These are phyloP conservation scores for Oryzias melastigma DNA, from an alignment of 2,113 vertebrate genomes.

Conservation along the genomic window DNA sequence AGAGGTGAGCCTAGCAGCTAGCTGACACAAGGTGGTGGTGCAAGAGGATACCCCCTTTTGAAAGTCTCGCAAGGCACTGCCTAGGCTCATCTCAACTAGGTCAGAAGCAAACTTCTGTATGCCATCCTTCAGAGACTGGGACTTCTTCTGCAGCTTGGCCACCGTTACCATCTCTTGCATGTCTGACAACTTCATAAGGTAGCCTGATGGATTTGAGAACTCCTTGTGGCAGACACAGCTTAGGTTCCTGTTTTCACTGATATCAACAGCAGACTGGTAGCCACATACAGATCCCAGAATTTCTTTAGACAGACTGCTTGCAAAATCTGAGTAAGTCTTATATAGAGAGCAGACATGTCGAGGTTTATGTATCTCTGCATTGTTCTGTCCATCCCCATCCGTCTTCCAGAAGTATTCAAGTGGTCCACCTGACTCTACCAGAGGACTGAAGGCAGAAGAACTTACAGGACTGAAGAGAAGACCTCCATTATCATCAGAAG, in stretches of 20 bases:
- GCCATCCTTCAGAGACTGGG: constrained; percentile 85
- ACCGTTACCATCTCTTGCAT: constrained; percentile 77
- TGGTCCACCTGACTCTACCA: constrained; percentile 78
- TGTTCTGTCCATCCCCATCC: constrained; percentile 52
- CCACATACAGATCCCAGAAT: constrained; percentile 87
- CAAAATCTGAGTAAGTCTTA: constrained; percentile 86
- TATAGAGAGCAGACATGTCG: constrained; percentile 76
- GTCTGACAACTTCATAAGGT: constrained; percentile 79
- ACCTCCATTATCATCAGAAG: constrained; percentile 83
- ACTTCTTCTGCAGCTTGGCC: constrained; percentile 80
- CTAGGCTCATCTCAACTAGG: constrained; percentile 93
- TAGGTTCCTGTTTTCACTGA: constrained; percentile 79
- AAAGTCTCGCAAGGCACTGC: constrained; percentile 90
- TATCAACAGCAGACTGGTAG: constrained; percentile 74
- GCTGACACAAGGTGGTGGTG: constrained; percentile 89
- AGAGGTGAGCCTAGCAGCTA: constrained; percentile 90
- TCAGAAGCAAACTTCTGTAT: constrained; percentile 94
- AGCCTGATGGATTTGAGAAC: constrained; percentile 73
- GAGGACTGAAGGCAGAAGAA: constrained; percentile 92
- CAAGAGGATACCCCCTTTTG: constrained; percentile 93
- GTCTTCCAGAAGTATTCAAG: constrained; percentile 85
- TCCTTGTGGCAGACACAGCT: constrained; percentile 81
- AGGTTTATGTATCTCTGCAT: constrained; percentile 72
- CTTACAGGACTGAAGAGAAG: constrained; percentile 90
- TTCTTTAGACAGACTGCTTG: constrained; percentile 86